Evolutionary conservation across 1,140 invertebrate genomes (phyloP), one percentile per base, ranked within the genome.

Genomic region (Pseudomyrmex dendroicus): DNA sequence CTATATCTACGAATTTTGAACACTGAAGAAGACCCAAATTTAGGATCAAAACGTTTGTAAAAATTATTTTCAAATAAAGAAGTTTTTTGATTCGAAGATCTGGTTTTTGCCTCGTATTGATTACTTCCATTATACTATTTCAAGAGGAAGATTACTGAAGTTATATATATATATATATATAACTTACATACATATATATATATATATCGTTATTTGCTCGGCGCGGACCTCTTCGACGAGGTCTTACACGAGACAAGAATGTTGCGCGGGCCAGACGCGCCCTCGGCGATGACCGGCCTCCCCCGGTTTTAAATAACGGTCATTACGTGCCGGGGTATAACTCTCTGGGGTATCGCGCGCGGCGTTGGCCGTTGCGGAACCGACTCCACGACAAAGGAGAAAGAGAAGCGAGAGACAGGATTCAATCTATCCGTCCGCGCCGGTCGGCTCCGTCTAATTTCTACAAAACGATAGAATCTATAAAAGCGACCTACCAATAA

Each of bases 301-400:
- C 56, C 67, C 73, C 52, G 63, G 48, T 89, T 86, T 86, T 86
- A 88, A 89, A 88, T 89, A 88, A 89, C 84, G 35, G 80, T 89
- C 84, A 88, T 88, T 89, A 89, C 15, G 35, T 62, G 62, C 76
- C 22, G 22, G 56, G 59, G 10, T 66, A 82, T 73, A 78, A 46
- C 76, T 84, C 61, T 73, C 44, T 68, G 56, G 61, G 22, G 54
- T 80, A 74, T 82, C 72, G 52, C 46, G 63, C 56, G 56, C 44
- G 15, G 56, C 13, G 44, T 50, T 46, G 80, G 62, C 22, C 48
- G 61, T 35, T 20, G 17, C 62, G 61, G 63, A 64, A 84, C 59
- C 15, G 67, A 64, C 44, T 35, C 73, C 44, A 63, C 52, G 73
- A 63, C 61, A 57, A 86, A 68, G 56, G 62, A 57, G 67, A 78